Percentiles rank a stretch among this genome's conserved stretches.
Conservation (phyloP, 2,797 vertebrate species). For the Hippoglossus hippoglossus region DNA sequence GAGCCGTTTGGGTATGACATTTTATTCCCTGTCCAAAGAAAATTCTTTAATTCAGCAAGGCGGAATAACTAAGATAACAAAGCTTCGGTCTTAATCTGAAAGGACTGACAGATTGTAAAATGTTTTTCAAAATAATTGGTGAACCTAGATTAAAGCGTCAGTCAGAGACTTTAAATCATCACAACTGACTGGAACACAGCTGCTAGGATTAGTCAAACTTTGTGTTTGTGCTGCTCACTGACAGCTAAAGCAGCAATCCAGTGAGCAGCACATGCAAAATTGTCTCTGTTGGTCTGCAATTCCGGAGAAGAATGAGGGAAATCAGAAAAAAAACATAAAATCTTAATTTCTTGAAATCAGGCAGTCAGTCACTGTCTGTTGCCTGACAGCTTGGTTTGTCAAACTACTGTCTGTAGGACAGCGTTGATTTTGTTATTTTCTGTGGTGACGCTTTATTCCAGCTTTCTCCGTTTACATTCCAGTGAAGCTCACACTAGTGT, state of each 20-base stretch:
- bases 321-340: conserved; percentile 59
- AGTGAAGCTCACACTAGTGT: conserved; percentile 46
- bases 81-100: conserved; percentile 64
- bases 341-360: conserved; percentile 39
- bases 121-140: conserved; percentile 52
- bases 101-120: conserved; percentile 65
- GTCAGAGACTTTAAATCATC: conserved; percentile 45
- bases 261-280: neutral
- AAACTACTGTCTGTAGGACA: conserved; percentile 32
- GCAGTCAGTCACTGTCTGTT: conserved; percentile 27
- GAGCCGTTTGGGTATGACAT: conserved; percentile 47
- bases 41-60: conserved; percentile 50
- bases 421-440: conserved; percentile 28
- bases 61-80: conserved; percentile 25
- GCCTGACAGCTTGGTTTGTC: conserved; percentile 30
- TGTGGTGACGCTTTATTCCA: conserved; percentile 43
- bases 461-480: conserved; percentile 33
- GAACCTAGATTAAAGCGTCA: conserved; percentile 50
- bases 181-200: conserved; percentile 53
- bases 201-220: conserved; percentile 42
- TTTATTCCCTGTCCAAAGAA: conserved; percentile 58
- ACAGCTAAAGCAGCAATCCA: conserved; percentile 41
- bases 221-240: conserved; percentile 39
- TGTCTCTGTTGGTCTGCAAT: conserved; percentile 20
- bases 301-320: conserved; percentile 36